A percentile compares a stretch with the other conserved stretches of the same genome.
Evolutionary conservation across 2,888 invertebrate genomes (phyloP).

Genomic region (Microplitis deprimator): DNA sequence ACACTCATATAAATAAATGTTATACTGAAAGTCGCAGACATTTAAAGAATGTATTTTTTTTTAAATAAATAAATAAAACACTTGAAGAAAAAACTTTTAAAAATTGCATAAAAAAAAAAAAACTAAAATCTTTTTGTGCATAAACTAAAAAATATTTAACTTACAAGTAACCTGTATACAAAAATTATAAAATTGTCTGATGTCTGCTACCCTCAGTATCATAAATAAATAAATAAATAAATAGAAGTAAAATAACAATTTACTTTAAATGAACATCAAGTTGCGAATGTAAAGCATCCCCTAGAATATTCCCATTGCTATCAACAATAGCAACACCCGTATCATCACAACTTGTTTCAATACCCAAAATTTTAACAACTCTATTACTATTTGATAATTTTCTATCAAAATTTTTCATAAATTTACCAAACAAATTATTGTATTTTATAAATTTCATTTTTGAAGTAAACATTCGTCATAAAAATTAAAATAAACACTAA

Average conservation of each 20-base stretch:
- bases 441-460: not conserved
- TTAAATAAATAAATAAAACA: too few relatives aligned
- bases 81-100: too few relatives aligned
- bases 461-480: not conserved
- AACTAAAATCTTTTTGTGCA: too few relatives aligned
- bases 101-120: too few relatives aligned
- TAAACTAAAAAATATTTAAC: too few relatives aligned
- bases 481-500: not conserved
- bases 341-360: constrained; percentile 98
- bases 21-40: too few relatives aligned
- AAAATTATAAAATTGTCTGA: too few relatives aligned
- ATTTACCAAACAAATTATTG: not conserved
- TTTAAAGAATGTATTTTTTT: too few relatives aligned
- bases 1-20: too few relatives aligned
- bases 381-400: constrained; percentile 23
- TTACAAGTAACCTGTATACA: too few relatives aligned
- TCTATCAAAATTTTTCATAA: not conserved
- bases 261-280: constrained; percentile 82
- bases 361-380: constrained; percentile 80
- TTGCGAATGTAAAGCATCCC: constrained; percentile 88
- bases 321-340: constrained; percentile 93
- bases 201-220: not conserved
- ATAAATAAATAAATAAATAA: not conserved
- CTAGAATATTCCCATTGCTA: constrained; percentile 79
- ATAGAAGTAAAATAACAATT: constrained; percentile 49